These are phyloP conservation scores for Antheraea yamamai DNA, from an alignment of 2,888 invertebrate genomes.

Conservation along the genomic window DNA sequence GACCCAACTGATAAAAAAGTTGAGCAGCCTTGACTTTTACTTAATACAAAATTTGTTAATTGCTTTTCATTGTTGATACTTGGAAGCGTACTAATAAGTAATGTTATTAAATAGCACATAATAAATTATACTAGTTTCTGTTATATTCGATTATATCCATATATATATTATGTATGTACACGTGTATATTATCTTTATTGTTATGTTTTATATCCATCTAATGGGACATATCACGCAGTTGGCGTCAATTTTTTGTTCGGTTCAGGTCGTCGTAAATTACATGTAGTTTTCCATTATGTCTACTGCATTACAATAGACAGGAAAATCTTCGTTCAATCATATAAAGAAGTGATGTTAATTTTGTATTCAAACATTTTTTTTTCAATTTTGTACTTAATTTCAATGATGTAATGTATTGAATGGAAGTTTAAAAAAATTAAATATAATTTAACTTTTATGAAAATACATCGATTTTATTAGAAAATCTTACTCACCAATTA, in stretches of 20 bases:
- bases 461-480: neutral
- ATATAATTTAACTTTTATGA: neutral
- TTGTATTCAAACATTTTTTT: neutral
- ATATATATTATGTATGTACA: neutral
- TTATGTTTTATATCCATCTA: constrained; percentile 25
- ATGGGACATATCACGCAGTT: constrained; percentile 28
- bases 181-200: constrained; percentile 2
- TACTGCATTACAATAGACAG: constrained; percentile 42
- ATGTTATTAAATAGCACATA: neutral
- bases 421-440: neutral
- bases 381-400: constrained; percentile 12
- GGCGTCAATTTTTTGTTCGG: constrained; percentile 26
- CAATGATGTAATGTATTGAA: neutral
- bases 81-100: neutral
- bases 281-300: constrained; percentile 41
- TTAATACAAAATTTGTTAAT: neutral
- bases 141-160: neutral
- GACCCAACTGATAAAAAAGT: too few relatives aligned
- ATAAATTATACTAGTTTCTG: neutral
- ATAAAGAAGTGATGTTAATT: constrained; percentile 23
- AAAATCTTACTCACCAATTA: constrained; percentile 46
- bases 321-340: constrained; percentile 41
- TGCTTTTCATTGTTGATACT: neutral
- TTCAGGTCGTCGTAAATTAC: constrained; percentile 30
- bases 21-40: neutral